Percentiles rank a stretch among this genome's conserved stretches.
Evolutionary conservation across 1,140 invertebrate genomes (phyloP).

Genomic region (Lerema accius): DNA sequence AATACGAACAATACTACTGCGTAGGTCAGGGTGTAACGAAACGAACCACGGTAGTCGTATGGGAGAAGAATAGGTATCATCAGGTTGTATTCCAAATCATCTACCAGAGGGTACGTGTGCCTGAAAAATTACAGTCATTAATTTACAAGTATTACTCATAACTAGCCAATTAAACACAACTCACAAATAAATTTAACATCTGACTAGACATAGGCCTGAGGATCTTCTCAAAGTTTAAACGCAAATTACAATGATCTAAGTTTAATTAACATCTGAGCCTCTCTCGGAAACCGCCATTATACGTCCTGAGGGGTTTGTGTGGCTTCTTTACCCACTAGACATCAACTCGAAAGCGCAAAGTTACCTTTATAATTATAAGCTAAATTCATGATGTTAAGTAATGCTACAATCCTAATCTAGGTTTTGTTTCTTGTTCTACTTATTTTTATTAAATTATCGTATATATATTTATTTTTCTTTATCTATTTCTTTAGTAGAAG

Average conservation of each 20-base stretch:
- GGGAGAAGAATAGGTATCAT: slow-evolving; percentile 53
- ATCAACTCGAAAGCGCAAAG: not conserved
- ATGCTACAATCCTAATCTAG: too few relatives aligned
- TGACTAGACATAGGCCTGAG: slow-evolving; percentile 3
- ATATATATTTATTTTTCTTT: too few relatives aligned
- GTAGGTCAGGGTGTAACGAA: slow-evolving; percentile 51
- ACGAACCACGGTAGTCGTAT: slow-evolving; percentile 46
- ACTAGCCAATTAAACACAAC: not conserved
- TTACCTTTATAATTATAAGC: not conserved
- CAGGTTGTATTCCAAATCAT: slow-evolving; percentile 67
- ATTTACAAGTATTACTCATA: too few relatives aligned
- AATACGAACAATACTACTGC: slow-evolving; percentile 46
- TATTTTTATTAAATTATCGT: too few relatives aligned
- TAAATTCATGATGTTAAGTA: slow-evolving; percentile 14
- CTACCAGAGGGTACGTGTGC: slow-evolving; percentile 62
- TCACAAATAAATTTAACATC: too few relatives aligned
- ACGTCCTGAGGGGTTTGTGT: slow-evolving; percentile 1
- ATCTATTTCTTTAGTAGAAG: too few relatives aligned
- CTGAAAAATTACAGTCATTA: slow-evolving; percentile 51
- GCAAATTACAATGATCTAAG: not conserved
- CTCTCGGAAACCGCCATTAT: not conserved
- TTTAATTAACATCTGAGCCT: not conserved
- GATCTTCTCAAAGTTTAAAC: slow-evolving; percentile 32
- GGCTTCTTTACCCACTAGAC: not conserved
- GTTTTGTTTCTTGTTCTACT: too few relatives aligned